Conservation (phyloP, 1,140 invertebrate genomes). For the Aphaenogaster ashmeadi region DNA sequence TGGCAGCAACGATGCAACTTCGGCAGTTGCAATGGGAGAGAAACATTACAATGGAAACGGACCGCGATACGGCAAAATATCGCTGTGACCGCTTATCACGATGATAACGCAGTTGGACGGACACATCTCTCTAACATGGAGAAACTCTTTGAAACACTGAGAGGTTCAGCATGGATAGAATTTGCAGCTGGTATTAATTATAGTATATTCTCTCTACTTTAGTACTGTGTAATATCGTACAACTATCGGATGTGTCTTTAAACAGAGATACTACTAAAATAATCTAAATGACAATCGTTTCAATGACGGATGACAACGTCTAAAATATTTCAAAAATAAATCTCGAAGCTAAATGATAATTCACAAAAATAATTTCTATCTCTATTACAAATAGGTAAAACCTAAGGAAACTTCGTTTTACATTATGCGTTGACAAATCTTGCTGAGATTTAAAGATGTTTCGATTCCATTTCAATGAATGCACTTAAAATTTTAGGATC, state of each 20-base stretch:
- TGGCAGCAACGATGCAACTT: conserved; percentile 58
- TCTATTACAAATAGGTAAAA: background rate
- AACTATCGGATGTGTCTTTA: background rate
- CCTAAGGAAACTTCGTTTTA: background rate
- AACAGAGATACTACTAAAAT: background rate
- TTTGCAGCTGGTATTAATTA: conserved; percentile 6
- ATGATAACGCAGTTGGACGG: conserved; percentile 57
- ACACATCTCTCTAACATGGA: background rate
- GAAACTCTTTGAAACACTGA: conserved; percentile 17
- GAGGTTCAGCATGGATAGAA: background rate
- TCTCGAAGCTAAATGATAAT: background rate
- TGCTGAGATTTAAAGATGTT: background rate
- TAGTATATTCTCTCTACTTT: background rate
- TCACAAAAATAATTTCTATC: background rate
- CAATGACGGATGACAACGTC: background rate
- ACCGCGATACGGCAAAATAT: conserved; percentile 66
- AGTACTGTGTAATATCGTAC: background rate
- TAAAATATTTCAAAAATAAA: conserved; percentile 1
- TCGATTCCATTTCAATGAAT: background rate
- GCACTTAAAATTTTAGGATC: background rate
- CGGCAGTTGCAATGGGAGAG: conserved; percentile 56
- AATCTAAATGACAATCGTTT: conserved; percentile 1
- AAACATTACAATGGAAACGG: conserved; percentile 37
- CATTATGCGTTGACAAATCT: background rate
- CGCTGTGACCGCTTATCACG: conserved; percentile 66